Evolutionary conservation across 2,113 vertebrate species (phyloP), one percentile per base, ranked within the genome.

Genomic region (Dipodomys merriami): DNA sequence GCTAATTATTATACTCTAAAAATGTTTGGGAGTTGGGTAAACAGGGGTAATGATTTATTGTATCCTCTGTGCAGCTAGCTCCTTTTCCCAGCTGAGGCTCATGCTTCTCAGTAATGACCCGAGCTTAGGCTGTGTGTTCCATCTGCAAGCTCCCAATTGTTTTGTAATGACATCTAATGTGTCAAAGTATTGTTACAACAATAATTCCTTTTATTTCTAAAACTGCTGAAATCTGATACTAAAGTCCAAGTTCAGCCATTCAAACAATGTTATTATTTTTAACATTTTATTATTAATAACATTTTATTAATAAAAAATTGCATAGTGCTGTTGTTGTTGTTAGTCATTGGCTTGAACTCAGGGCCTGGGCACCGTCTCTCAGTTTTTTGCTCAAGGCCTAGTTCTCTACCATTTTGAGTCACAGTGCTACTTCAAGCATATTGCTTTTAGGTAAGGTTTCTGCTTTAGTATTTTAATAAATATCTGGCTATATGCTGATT

Each of bases 111-210:
- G 72, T 94, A 94, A 95, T 96, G 96, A 95, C 81, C 46, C 90
- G 91, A 94, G 96, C 90, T 96, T 96, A 91, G 91, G 89, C 91
- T 96, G 96, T 97, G 74, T 94, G 92, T 95, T 97, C 96, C 96
- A 94, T 98, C 97, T 98, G 96, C 96, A 98, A 97, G 93, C 86
- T 97, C 95, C 96, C 92, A 96, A 91, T 98, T 98, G 97, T 98
- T 98, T 98, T 96, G 95, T 96, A 97, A 97, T 97, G 96, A 97
- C 95, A 98, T 97, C 96, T 97, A 95, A 98, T 97, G 95, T 97
- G 97, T 98, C 96, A 97, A 97, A 97, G 97, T 97, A 6, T 93
- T 96, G 85, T 97, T 97, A 95, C 83, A 90, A 95, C 96, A 77
- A 49, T 97, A 96, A 97, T 98, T 98, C 91, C 79, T 97, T 97